A percentile compares a stretch with the other conserved stretches of the same genome.
phyloP scores from a whole-genome alignment of 1,140 invertebrate genomes.

The Xylocopa sonorina region DNA sequence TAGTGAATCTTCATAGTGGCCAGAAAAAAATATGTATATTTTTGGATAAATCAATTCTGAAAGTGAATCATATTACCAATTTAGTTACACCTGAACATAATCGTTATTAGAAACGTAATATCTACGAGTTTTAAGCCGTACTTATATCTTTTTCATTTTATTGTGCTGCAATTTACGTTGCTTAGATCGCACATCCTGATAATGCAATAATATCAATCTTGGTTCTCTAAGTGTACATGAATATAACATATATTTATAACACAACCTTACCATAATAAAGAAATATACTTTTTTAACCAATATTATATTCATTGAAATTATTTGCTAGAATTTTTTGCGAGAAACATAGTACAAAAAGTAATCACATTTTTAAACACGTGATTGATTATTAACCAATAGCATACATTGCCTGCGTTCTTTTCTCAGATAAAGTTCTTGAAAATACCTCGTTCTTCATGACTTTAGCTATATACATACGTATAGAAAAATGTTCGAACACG shows the following conservation, averaged over 20 bases:
- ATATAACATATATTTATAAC: too few species aligned
- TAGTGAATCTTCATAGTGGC: background rate
- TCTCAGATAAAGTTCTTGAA: slow-evolving; percentile 7
- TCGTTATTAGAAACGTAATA: slow-evolving; percentile 31
- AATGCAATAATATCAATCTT: slow-evolving; percentile 5
- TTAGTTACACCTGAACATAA: background rate
- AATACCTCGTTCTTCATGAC: slow-evolving; percentile 1
- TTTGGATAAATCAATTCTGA: background rate
- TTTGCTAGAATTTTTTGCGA: background rate
- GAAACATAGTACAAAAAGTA: background rate
- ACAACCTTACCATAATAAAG: too few species aligned
- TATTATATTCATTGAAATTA: background rate
- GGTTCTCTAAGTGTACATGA: too few species aligned
- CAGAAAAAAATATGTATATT: background rate
- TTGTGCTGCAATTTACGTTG: slow-evolving; percentile 3
- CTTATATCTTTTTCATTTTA: slow-evolving; percentile 6
- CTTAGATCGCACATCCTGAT: slow-evolving; percentile 17
- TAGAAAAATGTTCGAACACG: background rate
- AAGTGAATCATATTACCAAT: background rate
- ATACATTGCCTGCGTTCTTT: background rate
- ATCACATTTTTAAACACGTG: background rate
- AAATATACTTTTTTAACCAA: background rate
- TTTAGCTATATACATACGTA: background rate
- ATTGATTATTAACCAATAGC: slow-evolving; percentile 9
- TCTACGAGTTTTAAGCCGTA: background rate